Conservation (phyloP, 2,113 vertebrate species). For the Notothenia coriiceps region DNA sequence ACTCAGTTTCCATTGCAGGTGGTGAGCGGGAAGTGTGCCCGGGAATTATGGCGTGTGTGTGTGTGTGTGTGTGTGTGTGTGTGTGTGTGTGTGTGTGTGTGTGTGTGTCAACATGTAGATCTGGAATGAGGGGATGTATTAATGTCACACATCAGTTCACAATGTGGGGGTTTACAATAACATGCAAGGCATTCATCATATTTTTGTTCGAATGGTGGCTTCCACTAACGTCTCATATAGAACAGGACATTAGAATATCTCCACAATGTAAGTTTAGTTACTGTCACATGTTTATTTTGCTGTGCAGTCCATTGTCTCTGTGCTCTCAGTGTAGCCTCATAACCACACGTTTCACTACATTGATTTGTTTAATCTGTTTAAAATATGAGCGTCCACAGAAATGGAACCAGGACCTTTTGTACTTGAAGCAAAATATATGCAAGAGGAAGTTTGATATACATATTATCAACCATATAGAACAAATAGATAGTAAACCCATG, state of each 20-base stretch:
- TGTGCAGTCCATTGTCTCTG: not conserved
- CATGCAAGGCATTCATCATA: not conserved
- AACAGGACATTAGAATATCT: not conserved
- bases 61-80: no score
- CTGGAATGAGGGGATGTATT: not conserved
- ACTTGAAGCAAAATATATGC: not conserved
- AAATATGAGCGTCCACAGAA: not conserved
- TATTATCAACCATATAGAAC: not conserved
- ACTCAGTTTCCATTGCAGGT: slow-evolving; percentile 40
- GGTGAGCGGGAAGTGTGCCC: slow-evolving; percentile 26
- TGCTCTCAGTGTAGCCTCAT: not conserved
- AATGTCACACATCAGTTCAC: not conserved
- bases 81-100: not conserved
- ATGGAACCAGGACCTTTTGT: not conserved
- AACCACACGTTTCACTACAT: slow-evolving; percentile 9
- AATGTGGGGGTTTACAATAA: not conserved
- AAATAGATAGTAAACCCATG: no score
- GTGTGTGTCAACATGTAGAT: not conserved
- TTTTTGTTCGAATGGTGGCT: not conserved
- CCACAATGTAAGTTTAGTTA: not conserved
- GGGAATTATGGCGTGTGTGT: slow-evolving; percentile 26
- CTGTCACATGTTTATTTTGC: not conserved
- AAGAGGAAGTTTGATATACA: not conserved
- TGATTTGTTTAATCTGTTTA: slow-evolving; percentile 2
- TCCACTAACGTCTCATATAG: not conserved